phyloP scores from a whole-genome alignment of 2,113 vertebrate genomes.

The Desmodus rotundus region DNA sequence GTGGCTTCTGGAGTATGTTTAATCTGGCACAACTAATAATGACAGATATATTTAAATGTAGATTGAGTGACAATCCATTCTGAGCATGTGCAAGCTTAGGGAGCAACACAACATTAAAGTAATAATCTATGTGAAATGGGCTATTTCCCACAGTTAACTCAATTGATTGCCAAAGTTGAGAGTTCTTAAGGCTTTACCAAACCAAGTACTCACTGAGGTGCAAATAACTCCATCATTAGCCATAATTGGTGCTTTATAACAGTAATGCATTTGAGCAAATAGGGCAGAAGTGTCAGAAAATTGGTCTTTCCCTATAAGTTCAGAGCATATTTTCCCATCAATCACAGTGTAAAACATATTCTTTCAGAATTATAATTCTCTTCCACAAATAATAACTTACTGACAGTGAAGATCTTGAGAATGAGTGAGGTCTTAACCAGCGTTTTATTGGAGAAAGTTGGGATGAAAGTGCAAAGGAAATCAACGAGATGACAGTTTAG shows the following conservation, averaged over 20 bases:
- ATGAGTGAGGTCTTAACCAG: background rate
- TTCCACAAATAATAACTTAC: slow-evolving; percentile 44
- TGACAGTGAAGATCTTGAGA: slow-evolving; percentile 28
- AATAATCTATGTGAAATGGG: slow-evolving; percentile 64
- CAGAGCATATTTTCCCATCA: slow-evolving; percentile 27
- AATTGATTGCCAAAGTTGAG: slow-evolving; percentile 64
- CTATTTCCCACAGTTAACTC: slow-evolving; percentile 56
- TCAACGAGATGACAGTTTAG: background rate
- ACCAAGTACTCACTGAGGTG: slow-evolving; percentile 57
- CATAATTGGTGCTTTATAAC: slow-evolving; percentile 41
- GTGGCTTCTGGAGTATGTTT: background rate
- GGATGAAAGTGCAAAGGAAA: background rate
- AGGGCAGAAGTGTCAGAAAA: slow-evolving; percentile 52
- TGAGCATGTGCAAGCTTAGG: slow-evolving; percentile 16
- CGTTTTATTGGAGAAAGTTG: background rate
- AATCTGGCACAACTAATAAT: slow-evolving; percentile 40
- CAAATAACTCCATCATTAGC: slow-evolving; percentile 46
- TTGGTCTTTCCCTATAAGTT: slow-evolving; percentile 16
- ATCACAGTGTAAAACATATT: slow-evolving; percentile 46
- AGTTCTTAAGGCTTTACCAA: slow-evolving; percentile 68
- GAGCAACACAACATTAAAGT: slow-evolving; percentile 56
- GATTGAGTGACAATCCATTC: slow-evolving; percentile 34
- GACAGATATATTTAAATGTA: background rate
- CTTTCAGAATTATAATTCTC: slow-evolving; percentile 60
- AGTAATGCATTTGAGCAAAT: slow-evolving; percentile 47